Conservation (phyloP, 2,888 invertebrate species). For the Barypeithes pellucidus region DNA sequence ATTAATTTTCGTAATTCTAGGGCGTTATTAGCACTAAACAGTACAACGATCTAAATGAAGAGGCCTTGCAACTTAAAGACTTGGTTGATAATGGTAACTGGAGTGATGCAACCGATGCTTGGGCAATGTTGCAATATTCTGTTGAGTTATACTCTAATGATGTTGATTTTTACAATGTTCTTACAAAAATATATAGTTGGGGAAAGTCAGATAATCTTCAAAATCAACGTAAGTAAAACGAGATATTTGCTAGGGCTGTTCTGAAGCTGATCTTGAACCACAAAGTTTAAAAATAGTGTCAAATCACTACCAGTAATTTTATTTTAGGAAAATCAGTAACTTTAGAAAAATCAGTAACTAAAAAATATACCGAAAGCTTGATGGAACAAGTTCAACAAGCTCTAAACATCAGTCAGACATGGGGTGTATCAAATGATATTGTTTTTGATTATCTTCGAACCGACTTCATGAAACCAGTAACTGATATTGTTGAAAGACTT, state of each 20-base stretch:
- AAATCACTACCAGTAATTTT: no score
- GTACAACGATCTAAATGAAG: slow-evolving; percentile 50
- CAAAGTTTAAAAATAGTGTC: no score
- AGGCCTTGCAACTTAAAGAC: slow-evolving; percentile 54
- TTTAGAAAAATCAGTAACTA: no score
- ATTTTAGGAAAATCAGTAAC: no score
- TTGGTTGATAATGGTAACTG: slow-evolving; percentile 73
- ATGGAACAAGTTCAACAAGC: slow-evolving; percentile 84
- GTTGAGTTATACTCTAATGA: slow-evolving; percentile 41
- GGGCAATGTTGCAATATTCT: slow-evolving; percentile 49
- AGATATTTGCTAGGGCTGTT: no score
- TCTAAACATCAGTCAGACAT: slow-evolving; percentile 77
- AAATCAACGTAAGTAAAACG: no score
- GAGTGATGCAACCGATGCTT: slow-evolving; percentile 74
- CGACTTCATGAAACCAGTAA: slow-evolving; percentile 84
- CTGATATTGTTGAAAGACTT: slow-evolving; percentile 79
- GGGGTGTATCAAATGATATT: slow-evolving; percentile 74
- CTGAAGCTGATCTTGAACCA: no score
- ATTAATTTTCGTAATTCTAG: slow-evolving; percentile 48
- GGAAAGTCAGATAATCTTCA: no score
- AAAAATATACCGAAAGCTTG: slow-evolving; percentile 69
- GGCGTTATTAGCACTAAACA: slow-evolving; percentile 55
- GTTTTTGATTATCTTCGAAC: slow-evolving; percentile 76
- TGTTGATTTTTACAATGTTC: slow-evolving; percentile 60
- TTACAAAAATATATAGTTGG: slow-evolving; percentile 57